Conservation (phyloP, 2,113 vertebrate genomes). For the Puffinus mauretanicus region DNA sequence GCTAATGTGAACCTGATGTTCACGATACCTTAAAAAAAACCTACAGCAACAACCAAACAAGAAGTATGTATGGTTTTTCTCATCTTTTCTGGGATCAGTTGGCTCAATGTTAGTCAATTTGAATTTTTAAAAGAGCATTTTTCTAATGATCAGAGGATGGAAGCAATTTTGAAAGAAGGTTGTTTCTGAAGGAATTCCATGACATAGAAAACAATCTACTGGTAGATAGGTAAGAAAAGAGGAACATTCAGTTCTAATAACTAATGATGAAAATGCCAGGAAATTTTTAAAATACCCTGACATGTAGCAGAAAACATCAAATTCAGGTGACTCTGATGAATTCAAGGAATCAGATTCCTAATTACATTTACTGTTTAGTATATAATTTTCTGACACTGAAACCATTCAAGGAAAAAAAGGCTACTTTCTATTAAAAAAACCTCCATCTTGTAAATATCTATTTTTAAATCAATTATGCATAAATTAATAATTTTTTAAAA, state of each 20-base stretch:
- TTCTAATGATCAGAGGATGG: background rate
- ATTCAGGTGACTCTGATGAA: background rate
- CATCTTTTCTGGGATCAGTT: background rate
- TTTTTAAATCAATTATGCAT: background rate
- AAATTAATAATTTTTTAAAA: background rate
- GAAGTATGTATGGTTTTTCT: background rate
- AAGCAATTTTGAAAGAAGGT: background rate
- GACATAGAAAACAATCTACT: background rate
- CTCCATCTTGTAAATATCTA: background rate
- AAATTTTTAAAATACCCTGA: background rate
- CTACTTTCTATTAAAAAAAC: background rate
- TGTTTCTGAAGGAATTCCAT: background rate
- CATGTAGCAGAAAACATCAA: background rate
- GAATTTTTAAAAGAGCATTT: background rate
- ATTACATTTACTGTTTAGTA: background rate
- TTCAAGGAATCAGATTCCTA: background rate
- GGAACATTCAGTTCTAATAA: background rate
- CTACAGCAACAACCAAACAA: background rate
- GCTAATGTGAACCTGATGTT: background rate
- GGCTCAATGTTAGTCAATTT: background rate
- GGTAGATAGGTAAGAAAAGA: background rate
- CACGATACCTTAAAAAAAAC: background rate
- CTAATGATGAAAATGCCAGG: background rate
- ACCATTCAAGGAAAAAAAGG: background rate
- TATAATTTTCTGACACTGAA: background rate